Evolutionary conservation across 2,113 vertebrate species (phyloP).

Genomic region (Passerina amoena): DNA sequence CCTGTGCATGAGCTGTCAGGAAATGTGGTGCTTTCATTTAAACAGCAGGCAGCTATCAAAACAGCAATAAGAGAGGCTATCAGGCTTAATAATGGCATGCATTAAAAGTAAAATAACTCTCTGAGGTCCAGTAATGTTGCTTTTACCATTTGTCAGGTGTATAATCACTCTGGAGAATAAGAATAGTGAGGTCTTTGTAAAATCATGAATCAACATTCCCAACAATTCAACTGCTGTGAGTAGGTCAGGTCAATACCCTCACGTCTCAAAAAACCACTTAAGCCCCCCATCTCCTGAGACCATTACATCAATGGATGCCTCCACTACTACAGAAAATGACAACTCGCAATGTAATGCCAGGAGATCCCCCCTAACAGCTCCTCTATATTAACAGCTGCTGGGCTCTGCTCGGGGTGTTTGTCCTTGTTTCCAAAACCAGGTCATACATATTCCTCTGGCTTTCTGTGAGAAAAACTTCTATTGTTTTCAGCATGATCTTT

Average conservation of each 20-base stretch:
- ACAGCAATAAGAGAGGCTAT: slow-evolving; percentile 62
- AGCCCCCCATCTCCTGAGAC: slow-evolving; percentile 51
- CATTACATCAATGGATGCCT: slow-evolving; percentile 55
- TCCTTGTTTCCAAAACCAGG: neutral
- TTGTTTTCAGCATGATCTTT: neutral
- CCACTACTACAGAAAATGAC: slow-evolving; percentile 37
- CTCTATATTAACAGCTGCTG: slow-evolving; percentile 45
- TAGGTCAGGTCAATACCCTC: slow-evolving; percentile 62
- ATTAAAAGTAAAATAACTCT: slow-evolving; percentile 61
- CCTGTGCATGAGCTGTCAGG: slow-evolving; percentile 68
- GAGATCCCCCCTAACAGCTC: slow-evolving; percentile 25
- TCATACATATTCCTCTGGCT: neutral
- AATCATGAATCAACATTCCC: slow-evolving; percentile 63
- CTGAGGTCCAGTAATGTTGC: slow-evolving; percentile 61
- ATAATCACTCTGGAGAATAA: slow-evolving; percentile 64
- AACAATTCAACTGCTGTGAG: slow-evolving; percentile 72
- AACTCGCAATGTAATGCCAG: slow-evolving; percentile 49
- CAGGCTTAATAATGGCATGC: slow-evolving; percentile 52
- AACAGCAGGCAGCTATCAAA: slow-evolving; percentile 77
- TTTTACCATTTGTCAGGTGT: slow-evolving; percentile 74
- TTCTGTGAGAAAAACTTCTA: neutral
- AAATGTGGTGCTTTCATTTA: slow-evolving; percentile 56
- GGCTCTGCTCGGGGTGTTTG: neutral
- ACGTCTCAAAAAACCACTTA: slow-evolving; percentile 57
- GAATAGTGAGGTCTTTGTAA: slow-evolving; percentile 74